These are phyloP conservation scores for Hydrolagus colliei DNA, from an alignment of 2,797 vertebrate species.

Conservation along the genomic window DNA sequence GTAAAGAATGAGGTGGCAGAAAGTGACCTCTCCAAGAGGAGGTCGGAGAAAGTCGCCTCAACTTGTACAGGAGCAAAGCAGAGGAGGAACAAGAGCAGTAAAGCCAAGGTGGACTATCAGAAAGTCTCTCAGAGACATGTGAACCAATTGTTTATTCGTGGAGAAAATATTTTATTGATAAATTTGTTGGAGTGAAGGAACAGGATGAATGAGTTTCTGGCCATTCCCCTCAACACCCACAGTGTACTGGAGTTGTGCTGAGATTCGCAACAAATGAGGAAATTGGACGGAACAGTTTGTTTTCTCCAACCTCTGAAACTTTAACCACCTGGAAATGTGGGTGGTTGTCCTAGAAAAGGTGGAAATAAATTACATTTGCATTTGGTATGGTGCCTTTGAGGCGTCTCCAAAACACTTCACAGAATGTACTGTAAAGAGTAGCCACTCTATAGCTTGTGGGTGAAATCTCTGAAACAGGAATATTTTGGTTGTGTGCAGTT, in stretches of 20 bases:
- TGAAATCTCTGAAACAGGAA: too few species aligned
- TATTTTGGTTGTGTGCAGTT: too few species aligned
- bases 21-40: slow-evolving; percentile 48
- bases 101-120: slow-evolving; percentile 70
- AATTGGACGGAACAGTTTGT: background rate
- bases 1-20: slow-evolving; percentile 43
- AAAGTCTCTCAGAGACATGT: slow-evolving; percentile 83
- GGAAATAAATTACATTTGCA: background rate
- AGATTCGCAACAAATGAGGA: background rate
- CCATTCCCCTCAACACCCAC: background rate
- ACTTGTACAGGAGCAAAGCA: slow-evolving; percentile 25
- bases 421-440: too few species aligned
- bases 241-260: background rate
- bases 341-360: background rate
- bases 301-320: background rate
- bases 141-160: slow-evolving; percentile 92
- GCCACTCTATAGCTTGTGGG: too few species aligned
- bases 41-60: slow-evolving; percentile 37
- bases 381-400: background rate
- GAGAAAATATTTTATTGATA: slow-evolving; percentile 85
- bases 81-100: slow-evolving; percentile 47
- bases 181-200: slow-evolving; percentile 70
- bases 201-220: background rate
- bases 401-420: too few species aligned
- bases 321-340: background rate